Conservation (phyloP, 2,797 vertebrate species). For the Rhabdophis nuchalis region DNA sequence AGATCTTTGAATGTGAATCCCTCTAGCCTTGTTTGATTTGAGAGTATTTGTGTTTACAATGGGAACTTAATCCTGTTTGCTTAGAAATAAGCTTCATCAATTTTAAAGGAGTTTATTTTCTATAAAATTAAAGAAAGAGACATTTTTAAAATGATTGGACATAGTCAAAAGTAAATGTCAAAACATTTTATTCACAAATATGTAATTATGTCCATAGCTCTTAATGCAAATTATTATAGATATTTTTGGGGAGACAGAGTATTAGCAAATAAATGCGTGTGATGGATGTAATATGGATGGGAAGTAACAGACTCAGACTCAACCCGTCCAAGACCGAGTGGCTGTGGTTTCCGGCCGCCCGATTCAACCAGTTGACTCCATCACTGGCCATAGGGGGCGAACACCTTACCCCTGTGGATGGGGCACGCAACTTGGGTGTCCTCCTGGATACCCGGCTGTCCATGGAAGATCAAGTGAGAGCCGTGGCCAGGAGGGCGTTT, state of each 20-base stretch:
- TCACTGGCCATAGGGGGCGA: no score
- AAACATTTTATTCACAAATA: not conserved
- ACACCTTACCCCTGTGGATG: no score
- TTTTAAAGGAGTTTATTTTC: not conserved
- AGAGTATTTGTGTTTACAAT: not conserved
- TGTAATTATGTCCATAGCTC: not conserved
- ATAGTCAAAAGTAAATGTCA: not conserved
- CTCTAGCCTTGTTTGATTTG: not conserved
- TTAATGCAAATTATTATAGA: constrained; percentile 39
- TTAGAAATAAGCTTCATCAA: not conserved
- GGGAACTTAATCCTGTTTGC: not conserved
- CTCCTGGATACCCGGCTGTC: no score
- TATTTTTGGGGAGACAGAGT: constrained; percentile 29
- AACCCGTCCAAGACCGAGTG: no score
- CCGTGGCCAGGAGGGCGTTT: no score
- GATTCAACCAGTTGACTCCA: no score
- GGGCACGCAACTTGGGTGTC: no score
- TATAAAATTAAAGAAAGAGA: not conserved
- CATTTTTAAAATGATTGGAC: not conserved
- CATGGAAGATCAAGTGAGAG: no score
- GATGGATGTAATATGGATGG: constrained; percentile 31
- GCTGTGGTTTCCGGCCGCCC: no score
- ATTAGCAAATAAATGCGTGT: constrained; percentile 47
- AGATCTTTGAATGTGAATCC: not conserved
- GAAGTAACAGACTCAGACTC: no score